phyloP scores from a whole-genome alignment of 2,797 vertebrate species.

The Acrossocheilus wenchowensis region DNA sequence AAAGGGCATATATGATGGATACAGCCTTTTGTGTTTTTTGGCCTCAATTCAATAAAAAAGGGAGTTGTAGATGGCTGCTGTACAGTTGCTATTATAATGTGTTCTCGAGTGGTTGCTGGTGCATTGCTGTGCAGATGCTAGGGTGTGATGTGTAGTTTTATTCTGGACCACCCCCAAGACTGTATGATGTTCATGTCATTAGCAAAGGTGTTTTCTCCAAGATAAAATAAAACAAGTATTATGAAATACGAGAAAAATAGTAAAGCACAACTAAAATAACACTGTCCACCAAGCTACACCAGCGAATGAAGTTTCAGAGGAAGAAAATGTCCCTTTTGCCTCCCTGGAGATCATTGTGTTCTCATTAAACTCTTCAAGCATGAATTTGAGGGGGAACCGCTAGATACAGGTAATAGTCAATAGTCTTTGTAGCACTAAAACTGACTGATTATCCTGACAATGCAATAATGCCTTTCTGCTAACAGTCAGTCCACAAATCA shows the following conservation, averaged over 20 bases:
- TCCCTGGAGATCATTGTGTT: not conserved
- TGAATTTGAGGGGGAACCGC: not conserved
- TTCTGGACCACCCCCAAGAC: not conserved
- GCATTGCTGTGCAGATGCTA: not conserved
- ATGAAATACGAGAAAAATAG: not conserved
- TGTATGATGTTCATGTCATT: not conserved
- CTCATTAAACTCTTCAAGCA: not conserved
- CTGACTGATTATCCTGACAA: slow-evolving; percentile 1
- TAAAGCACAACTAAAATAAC: not conserved
- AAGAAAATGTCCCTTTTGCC: not conserved
- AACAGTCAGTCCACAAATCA: slow-evolving; percentile 3
- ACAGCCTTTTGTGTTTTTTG: not conserved
- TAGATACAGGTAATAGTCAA: not conserved
- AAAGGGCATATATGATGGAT: not conserved
- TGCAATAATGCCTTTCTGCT: slow-evolving; percentile 4
- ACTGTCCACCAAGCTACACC: not conserved
- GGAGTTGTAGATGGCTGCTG: not conserved
- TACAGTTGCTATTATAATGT: not conserved
- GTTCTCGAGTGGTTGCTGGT: not conserved
- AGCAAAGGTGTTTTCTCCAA: not conserved
- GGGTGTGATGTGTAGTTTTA: not conserved
- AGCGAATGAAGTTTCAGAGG: not conserved
- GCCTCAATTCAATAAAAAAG: not conserved
- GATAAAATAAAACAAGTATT: not conserved
- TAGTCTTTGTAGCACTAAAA: not conserved